Evolutionary conservation across 2,888 invertebrate species (phyloP).

Genomic region (Nemapogon koenigi): DNA sequence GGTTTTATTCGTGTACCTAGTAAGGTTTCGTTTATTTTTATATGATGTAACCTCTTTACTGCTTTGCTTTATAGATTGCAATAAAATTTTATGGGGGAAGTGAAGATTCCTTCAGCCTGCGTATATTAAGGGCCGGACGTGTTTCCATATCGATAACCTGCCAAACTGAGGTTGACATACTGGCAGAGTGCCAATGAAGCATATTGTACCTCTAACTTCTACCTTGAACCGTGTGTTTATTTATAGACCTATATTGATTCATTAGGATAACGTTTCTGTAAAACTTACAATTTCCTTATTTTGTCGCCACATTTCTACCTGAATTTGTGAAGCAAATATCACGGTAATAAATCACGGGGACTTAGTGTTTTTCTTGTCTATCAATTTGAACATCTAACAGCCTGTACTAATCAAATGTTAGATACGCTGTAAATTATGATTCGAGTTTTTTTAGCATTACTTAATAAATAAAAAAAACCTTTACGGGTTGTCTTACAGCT

Average conservation of each 20-base stretch:
- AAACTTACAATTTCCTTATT: too few relatives aligned
- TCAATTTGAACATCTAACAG: too few relatives aligned
- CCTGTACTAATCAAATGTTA: too few relatives aligned
- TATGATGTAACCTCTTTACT: conserved; percentile 39
- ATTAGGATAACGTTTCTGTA: conserved; percentile 1
- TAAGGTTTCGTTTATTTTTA: conserved; percentile 32
- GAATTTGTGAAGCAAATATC: too few relatives aligned
- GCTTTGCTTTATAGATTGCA: conserved; percentile 33
- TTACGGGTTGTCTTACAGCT: too few relatives aligned
- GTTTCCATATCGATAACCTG: conserved; percentile 51
- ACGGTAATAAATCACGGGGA: too few relatives aligned
- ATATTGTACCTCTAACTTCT: conserved; percentile 1
- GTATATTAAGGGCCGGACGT: conserved; percentile 39
- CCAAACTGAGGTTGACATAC: conserved; percentile 32
- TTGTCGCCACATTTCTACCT: too few relatives aligned
- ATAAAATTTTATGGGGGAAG: conserved; percentile 44
- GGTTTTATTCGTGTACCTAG: conserved; percentile 4
- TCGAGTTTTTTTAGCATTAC: too few relatives aligned
- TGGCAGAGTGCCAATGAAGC: conserved; percentile 36
- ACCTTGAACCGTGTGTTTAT: conserved; percentile 6
- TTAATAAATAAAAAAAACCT: too few relatives aligned
- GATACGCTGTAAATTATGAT: too few relatives aligned
- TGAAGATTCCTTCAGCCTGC: conserved; percentile 34
- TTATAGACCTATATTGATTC: conserved; percentile 1
- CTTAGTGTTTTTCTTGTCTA: too few relatives aligned